Percentiles rank a stretch among this genome's conserved stretches.
These are phyloP conservation scores for Chaetodon trifasciatus DNA, from an alignment of 2,797 vertebrate genomes.

Conservation along the genomic window DNA sequence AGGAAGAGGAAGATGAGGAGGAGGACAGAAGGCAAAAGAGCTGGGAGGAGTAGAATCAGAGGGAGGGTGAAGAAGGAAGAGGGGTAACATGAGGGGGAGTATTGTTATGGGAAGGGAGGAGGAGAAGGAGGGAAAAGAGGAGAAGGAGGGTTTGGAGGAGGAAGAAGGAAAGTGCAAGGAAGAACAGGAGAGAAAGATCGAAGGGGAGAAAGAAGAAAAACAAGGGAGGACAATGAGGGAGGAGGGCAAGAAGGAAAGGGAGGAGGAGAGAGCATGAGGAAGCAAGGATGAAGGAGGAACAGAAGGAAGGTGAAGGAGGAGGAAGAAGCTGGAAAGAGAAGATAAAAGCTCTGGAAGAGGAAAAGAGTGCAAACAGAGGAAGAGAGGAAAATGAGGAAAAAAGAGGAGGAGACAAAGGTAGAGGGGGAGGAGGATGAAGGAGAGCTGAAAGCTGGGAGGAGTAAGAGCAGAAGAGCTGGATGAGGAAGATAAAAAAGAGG, in stretches of 20 bases:
- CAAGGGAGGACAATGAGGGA: neutral
- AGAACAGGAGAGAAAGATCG: neutral
- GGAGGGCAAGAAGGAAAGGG: neutral
- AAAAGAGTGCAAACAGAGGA: neutral
- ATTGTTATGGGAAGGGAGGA: constrained; percentile 75
- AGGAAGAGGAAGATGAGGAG: neutral
- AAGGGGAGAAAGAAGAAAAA: neutral
- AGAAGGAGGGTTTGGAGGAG: no score
- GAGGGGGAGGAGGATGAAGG: neutral
- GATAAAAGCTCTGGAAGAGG: neutral
- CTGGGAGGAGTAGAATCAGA: neutral
- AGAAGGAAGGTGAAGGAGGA: neutral
- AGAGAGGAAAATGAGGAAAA: neutral
- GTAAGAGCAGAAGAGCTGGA: neutral
- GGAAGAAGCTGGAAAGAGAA: neutral
- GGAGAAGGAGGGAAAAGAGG: constrained; percentile 2
- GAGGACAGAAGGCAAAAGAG: neutral
- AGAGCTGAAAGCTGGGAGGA: neutral
- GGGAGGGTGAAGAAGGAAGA: neutral
- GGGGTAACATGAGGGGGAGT: neutral
- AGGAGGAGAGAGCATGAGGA: no score
- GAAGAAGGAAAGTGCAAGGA: no score
- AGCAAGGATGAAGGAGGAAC: neutral
- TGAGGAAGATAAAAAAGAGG: neutral
- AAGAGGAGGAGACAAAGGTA: no score